These are phyloP conservation scores for Gallirallus australis DNA, from an alignment of 2,797 vertebrate genomes.

Conservation along the genomic window DNA sequence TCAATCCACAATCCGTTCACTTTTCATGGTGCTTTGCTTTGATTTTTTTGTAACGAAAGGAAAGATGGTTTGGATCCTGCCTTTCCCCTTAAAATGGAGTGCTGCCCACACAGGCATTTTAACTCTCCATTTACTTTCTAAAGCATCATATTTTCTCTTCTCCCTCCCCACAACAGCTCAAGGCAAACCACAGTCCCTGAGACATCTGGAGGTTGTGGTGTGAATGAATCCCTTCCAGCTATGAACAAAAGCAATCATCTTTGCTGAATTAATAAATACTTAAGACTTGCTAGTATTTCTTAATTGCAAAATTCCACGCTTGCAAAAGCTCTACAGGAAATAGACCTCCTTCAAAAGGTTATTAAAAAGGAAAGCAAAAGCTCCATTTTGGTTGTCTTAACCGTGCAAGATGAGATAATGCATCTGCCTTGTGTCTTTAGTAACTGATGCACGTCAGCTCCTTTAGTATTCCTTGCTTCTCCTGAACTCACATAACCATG, in stretches of 20 bases:
- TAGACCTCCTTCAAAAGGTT: background rate
- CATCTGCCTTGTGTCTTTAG: background rate
- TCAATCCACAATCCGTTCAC: background rate
- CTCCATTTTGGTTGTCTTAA: background rate
- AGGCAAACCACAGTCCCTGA: background rate
- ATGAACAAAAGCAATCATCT: background rate
- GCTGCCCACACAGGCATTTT: background rate
- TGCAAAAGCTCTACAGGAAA: background rate
- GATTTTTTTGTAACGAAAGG: conserved; percentile 11
- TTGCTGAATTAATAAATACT: conserved; percentile 32
- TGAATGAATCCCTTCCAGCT: background rate
- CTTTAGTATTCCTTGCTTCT: background rate
- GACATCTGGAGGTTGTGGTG: conserved; percentile 3
- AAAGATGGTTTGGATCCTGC: background rate
- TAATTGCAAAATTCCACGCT: background rate
- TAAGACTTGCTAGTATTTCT: conserved; percentile 5
- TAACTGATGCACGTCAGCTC: background rate
- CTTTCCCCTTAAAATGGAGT: background rate
- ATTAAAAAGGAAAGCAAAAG: background rate
- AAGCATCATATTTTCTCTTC: background rate
- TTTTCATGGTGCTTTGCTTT: background rate
- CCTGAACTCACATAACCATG: background rate
- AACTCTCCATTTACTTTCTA: background rate
- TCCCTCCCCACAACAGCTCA: background rate
- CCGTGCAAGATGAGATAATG: background rate